Evolutionary conservation across 2,888 invertebrate species (phyloP).

Genomic region (Scotopteryx bipunctaria): DNA sequence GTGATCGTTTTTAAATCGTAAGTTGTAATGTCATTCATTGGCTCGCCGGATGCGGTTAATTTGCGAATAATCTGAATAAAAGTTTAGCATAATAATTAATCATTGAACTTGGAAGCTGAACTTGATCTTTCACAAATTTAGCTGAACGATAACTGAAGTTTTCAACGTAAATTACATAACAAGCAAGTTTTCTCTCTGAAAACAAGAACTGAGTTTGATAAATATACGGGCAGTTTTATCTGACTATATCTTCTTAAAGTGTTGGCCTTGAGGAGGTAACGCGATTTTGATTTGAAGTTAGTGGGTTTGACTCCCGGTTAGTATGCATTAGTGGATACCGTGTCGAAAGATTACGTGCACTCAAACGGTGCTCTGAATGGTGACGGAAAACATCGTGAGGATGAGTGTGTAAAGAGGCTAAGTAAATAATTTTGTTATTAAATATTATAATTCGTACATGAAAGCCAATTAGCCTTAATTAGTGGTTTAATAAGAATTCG

Average conservation of each 20-base stretch:
- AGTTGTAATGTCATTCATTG: constrained; percentile 20
- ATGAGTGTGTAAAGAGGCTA: neutral
- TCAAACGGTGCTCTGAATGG: neutral
- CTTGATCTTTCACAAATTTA: constrained; percentile 3
- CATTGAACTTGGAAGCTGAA: constrained; percentile 14
- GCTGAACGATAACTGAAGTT: neutral
- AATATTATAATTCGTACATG: neutral
- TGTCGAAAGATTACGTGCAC: neutral
- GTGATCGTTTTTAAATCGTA: no score
- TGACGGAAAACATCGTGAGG: neutral
- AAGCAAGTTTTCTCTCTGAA: no score
- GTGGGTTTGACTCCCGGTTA: no score
- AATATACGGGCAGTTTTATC: no score
- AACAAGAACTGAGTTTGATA: no score
- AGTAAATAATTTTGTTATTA: neutral
- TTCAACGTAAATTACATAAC: constrained; percentile 8
- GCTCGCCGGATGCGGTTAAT: constrained; percentile 16
- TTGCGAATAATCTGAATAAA: constrained; percentile 24
- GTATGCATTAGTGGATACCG: no score
- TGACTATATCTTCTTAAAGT: no score
- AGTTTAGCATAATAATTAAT: constrained; percentile 24
- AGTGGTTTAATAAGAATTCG: constrained; percentile 6
- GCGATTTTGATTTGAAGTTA: no score
- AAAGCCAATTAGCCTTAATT: constrained; percentile 10
- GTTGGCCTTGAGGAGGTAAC: no score